Base-by-base conservation (phyloP, 2,888 invertebrate genomes). In the Sycophila texana region DNA sequence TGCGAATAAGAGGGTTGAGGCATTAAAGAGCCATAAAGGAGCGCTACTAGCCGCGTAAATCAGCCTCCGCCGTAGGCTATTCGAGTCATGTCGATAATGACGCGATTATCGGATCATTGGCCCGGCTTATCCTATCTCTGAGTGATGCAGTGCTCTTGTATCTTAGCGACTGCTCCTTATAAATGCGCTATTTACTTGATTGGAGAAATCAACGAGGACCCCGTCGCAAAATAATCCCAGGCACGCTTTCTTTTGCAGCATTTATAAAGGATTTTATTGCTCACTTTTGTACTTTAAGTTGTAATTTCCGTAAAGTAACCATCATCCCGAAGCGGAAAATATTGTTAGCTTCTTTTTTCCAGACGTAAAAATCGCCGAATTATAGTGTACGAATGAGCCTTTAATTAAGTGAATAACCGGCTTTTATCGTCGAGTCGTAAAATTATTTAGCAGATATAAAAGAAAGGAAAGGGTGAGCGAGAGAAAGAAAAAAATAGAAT, bases 401-500 rank as follows among this genome's bases (percentile, higher is more conserved):
- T 39, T 63, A 39, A 61, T 61, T 61, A 39, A 39, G 2, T n/a
- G 39, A 61, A 61, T 26, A 61, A 7, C 10, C 30, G 3, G 39
- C 30, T 22, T 7, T 22, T 26, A 26, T 61, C 39, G 7, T 0
- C 61, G n/a, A 26, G 39, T 26, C 30, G 61, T 39, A 39, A 61
- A 61, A 61, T 61, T 61, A 39, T 26, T 26, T 26, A 26, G 26
- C 26, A 26, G 26, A 3, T 26, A 61, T 61, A 39, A 16, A 26
- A 26, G 14, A 61, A 61, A 30, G 39, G n/a, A 18, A 26, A 1
- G 26, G 4, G 58, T 16, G 18, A 20, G 18, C n/a, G 57, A 57
- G 60, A 82, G 80, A 80, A 71, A 74, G 79, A 79, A 80, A 71
- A 74, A 80, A 79, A 66, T 68, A 77, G 78, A 53, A 67, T 74